Base-by-base conservation (phyloP, 2,797 vertebrate species). In the Esox masquinongy region DNA sequence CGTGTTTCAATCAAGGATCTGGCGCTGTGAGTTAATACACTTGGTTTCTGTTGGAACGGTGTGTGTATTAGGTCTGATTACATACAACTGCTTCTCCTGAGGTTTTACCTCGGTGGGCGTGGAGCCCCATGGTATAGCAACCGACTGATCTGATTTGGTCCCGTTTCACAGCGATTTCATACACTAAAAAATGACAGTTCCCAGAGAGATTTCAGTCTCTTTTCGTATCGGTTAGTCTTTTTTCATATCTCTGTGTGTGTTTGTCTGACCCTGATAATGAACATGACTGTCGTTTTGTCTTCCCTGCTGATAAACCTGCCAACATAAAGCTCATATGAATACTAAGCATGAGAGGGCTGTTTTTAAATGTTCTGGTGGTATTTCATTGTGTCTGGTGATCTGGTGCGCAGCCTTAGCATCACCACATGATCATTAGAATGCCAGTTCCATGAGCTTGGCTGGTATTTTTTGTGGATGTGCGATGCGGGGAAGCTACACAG, bases 361-460 rank as follows among this genome's bases (percentile, higher is more conserved):
- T 83, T 81, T 78, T 73, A 79, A 66, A 16, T 47, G 19, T 51
- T 76, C 56, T 72, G 74, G 34, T 75, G 47, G 77, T 77, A 84
- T 80, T 68, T 78, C 81, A 80, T 75, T 79, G 75, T 77, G 76
- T 64, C 75, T 68, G 51, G 64, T n/a, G 39, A 47, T 63, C 63
- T 63, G 56, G 34, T 75, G 70, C 70, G 7, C 16, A 26, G 24
- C 77, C 59, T 74, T 49, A 63, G 5, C 79, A 29, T 78, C 73
- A 43, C 50, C 39, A 63, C 75, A 74, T 80, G 82, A 73, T 92
- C 88, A 93, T 91, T 89, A 86, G 80, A 70, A 56, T 82, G 86
- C 84, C 83, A 86, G 67, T 75, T 67, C 73, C 68, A 80, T 16
- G 63, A 74, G 77, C 74, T 80, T 75, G 74, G 39, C 78, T 87